Evolutionary conservation across 1,140 invertebrate genomes (phyloP).

Genomic region (Eriocheir sinensis): DNA sequence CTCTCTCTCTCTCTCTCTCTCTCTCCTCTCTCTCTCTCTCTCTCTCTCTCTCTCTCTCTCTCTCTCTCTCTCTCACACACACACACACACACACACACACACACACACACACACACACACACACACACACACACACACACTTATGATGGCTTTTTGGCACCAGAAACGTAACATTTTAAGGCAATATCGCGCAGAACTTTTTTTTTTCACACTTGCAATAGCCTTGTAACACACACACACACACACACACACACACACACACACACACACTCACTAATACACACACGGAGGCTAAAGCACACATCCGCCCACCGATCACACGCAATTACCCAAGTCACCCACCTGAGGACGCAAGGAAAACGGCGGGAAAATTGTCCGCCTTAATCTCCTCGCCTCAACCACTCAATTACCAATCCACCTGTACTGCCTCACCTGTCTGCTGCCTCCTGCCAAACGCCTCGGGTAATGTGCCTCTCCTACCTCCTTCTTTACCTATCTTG

Average conservation of each 20-base stretch:
- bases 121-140: constrained; percentile 65
- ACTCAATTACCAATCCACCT: background rate
- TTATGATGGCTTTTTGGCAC: background rate
- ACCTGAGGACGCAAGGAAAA: background rate
- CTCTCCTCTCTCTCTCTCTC: background rate
- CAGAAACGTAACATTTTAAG: no score
- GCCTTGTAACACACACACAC: constrained; percentile 46
- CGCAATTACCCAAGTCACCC: constrained; percentile 14
- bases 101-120: constrained; percentile 56
- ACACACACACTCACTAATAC: constrained; percentile 48
- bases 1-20: background rate
- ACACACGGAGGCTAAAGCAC: constrained; percentile 9
- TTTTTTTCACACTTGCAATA: background rate
- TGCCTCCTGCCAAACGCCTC: background rate
- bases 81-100: constrained; percentile 57
- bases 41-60: constrained; percentile 19
- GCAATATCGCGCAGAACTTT: no score
- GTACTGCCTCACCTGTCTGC: background rate
- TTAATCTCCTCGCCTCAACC: background rate
- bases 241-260: constrained; percentile 59
- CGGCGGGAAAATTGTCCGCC: background rate
- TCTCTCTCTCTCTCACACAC: constrained; percentile 57
- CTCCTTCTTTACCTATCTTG: background rate
- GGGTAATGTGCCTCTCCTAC: background rate
- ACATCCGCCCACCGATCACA: constrained; percentile 33